A percentile compares a stretch with the other conserved stretches of the same genome.
Conservation (phyloP, 2,113 vertebrate species). For the Myrmecobius fasciatus region DNA sequence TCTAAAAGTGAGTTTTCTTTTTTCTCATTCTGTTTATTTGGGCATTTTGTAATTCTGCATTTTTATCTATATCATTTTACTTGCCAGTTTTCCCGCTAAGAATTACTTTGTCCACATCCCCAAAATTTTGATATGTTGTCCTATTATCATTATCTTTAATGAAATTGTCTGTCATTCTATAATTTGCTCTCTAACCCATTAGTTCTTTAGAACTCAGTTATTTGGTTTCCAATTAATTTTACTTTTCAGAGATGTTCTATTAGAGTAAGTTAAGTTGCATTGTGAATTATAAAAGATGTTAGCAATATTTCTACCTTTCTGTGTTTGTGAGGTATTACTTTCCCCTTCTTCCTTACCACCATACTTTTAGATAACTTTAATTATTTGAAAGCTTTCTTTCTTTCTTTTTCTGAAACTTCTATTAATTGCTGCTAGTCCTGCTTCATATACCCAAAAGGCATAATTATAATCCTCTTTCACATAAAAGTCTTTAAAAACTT, state of each 20-base stretch:
- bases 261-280: not conserved
- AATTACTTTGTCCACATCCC: too few relatives aligned
- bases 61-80: too few relatives aligned
- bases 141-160: too few relatives aligned
- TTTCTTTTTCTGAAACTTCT: not conserved
- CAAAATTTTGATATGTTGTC: too few relatives aligned
- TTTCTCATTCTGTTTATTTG: too few relatives aligned
- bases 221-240: too few relatives aligned
- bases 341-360: not conserved
- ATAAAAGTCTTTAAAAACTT: not conserved
- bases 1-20: too few relatives aligned
- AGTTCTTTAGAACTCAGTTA: too few relatives aligned
- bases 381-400: not conserved
- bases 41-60: too few relatives aligned
- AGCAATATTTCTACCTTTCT: not conserved
- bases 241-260: not conserved
- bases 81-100: too few relatives aligned
- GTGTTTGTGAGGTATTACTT: not conserved
- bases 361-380: not conserved
- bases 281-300: not conserved
- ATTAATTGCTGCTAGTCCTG: not conserved
- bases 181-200: too few relatives aligned
- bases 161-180: too few relatives aligned
- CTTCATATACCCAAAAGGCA: not conserved
- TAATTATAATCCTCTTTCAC: not conserved